Conservation (phyloP, 2,888 invertebrate species). For the Lepidochrysops patricia region DNA sequence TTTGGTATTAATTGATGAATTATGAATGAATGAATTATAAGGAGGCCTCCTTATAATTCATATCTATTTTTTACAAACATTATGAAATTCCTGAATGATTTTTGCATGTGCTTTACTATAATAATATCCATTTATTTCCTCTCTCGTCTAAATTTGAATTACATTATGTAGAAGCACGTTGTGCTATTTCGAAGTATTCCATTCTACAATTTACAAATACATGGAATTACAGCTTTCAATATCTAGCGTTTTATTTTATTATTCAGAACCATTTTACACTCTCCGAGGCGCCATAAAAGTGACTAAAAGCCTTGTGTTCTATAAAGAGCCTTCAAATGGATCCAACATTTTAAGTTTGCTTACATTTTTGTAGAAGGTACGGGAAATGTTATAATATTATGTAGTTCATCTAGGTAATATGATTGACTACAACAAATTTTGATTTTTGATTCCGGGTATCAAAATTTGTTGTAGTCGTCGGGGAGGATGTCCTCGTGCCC, state of each 20-base stretch:
- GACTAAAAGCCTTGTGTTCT: constrained; percentile 7
- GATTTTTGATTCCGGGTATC: no score
- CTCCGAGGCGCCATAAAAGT: not conserved
- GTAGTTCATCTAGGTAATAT: no score
- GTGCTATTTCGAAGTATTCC: not conserved
- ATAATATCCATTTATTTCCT: not conserved
- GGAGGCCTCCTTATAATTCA: no score
- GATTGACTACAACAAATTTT: no score
- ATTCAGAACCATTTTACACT: not conserved
- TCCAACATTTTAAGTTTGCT: not conserved
- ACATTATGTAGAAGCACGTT: not conserved
- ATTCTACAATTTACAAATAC: not conserved
- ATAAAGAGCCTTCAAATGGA: constrained; percentile 7
- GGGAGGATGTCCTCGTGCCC: no score
- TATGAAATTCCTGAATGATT: no score
- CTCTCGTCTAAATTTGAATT: not conserved
- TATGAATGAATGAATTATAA: no score
- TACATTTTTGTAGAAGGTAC: not conserved
- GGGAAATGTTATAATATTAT: no score
- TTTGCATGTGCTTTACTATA: no score
- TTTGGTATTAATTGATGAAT: no score
- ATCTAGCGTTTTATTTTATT: not conserved
- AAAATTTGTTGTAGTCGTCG: no score
- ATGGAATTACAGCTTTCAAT: not conserved
- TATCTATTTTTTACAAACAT: no score